Evolutionary conservation across 2,888 invertebrate genomes (phyloP).

Genomic region (Aphodius granarius): DNA sequence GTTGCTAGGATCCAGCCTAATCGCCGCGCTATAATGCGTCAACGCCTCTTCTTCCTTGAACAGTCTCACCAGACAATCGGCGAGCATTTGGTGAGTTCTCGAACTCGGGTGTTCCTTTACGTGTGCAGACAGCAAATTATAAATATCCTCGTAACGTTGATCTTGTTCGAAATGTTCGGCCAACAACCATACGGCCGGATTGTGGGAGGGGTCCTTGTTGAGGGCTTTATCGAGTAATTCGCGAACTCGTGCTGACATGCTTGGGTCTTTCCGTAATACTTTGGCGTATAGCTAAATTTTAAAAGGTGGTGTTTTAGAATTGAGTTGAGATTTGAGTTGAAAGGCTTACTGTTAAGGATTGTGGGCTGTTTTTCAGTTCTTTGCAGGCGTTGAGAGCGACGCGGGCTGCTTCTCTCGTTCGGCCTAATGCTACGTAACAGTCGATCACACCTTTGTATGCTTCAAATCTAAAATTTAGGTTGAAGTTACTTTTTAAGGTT

Average conservation of each 20-base stretch:
- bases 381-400: slow-evolving; percentile 73
- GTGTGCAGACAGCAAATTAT: slow-evolving; percentile 68
- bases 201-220: slow-evolving; percentile 68
- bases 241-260: slow-evolving; percentile 63
- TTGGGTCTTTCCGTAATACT: slow-evolving; percentile 69
- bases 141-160: slow-evolving; percentile 67
- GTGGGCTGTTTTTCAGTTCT: slow-evolving; percentile 70
- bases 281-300: slow-evolving; percentile 70
- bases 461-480: slow-evolving; percentile 62
- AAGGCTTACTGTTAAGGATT: slow-evolving; percentile 69
- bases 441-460: slow-evolving; percentile 78
- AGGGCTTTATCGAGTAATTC: slow-evolving; percentile 73
- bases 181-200: slow-evolving; percentile 72
- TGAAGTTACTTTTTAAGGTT: no score
- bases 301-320: neutral
- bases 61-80: slow-evolving; percentile 61
- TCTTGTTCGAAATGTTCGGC: slow-evolving; percentile 71
- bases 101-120: slow-evolving; percentile 64
- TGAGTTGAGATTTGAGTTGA: neutral
- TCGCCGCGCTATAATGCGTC: slow-evolving; percentile 67
- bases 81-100: slow-evolving; percentile 64
- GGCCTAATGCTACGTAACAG: slow-evolving; percentile 68
- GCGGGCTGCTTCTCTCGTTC: slow-evolving; percentile 71
- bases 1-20: slow-evolving; percentile 67
- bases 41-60: slow-evolving; percentile 70